Base-by-base conservation (phyloP, 2,888 invertebrate genomes). In the Oxystoma pomonae region DNA sequence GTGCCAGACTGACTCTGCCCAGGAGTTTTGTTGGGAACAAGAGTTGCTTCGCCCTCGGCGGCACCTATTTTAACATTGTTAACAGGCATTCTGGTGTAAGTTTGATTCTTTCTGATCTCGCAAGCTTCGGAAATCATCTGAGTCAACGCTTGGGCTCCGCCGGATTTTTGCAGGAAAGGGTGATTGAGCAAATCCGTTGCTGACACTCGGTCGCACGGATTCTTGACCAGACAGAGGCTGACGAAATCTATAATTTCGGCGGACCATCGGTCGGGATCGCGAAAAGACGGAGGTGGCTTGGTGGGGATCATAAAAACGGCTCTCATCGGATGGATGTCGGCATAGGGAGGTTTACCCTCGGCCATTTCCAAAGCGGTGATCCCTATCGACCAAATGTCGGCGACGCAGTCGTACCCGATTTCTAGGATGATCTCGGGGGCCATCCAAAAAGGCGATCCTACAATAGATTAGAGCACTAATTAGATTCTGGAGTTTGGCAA, bases 221-320 rank as follows among this genome's bases (percentile, higher is more conserved):
- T 95, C 83, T 94, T 94, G 16, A 94, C 89, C 67, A 94, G 84
- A 80, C 93, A 94, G 76, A 92, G 89, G 75, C 91, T 92, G 57
- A 99, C 98, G 82, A 99, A 99, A 81, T 98, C 97, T 68, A 97
- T 96, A 81, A 99, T 98, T 79, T 96, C 95, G 1, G 94, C 87
- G 64, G 92, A 92, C 98, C 98, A 99, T 72, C 94, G 90, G 78
- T 98, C 96, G 0, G 96, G 96, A 77, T 98, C 94, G 65, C 97
- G 85, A 79, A 99, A 98, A 1, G 97, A 96, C 2, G 99, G 99
- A 51, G 99, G 98, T 35, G 98, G 98, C 79, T 98, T 98, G 20
- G 98, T 97, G 9, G 99, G 99, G 73, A 99, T 99, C 98, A 99
- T 98, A 81, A 99, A 99, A 71, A 99, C 98, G 55, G 98, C 99